A percentile compares a stretch with the other conserved stretches of the same genome.
Evolutionary conservation across 2,113 vertebrate genomes (phyloP).

Genomic region (Neotragus moschatus): DNA sequence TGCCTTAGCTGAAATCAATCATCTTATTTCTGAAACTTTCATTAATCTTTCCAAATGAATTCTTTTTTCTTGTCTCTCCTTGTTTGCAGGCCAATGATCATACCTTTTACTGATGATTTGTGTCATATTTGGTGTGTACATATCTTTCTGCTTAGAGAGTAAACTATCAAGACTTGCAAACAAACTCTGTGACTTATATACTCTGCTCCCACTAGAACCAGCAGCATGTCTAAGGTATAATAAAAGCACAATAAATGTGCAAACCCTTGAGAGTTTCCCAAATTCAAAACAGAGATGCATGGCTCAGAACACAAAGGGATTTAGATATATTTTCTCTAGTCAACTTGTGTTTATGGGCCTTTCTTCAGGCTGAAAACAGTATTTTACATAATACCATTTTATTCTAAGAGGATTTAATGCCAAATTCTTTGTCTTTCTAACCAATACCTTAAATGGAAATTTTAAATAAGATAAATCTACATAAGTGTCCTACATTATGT

Average conservation of each 20-base stretch:
- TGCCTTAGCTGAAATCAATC: background rate
- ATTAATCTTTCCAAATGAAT: background rate
- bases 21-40: background rate
- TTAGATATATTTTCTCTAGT: background rate
- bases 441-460: background rate
- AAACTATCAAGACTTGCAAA: background rate
- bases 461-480: constrained; percentile 8
- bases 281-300: background rate
- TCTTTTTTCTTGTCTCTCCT: background rate
- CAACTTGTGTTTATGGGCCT: background rate
- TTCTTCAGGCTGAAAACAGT: background rate
- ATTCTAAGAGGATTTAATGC: background rate
- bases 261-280: background rate
- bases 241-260: background rate
- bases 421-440: constrained; percentile 38
- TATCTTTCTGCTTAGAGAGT: background rate
- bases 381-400: background rate
- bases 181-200: background rate
- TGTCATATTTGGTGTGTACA: background rate
- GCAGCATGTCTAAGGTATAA: background rate
- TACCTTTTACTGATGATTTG: background rate
- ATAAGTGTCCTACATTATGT: background rate
- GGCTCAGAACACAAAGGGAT: background rate
- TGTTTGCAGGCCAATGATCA: background rate
- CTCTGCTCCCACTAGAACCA: background rate